These are phyloP conservation scores for Hippasteria phrygiana DNA, from an alignment of 53 echinoderm and acorn worm species.

Conservation along the genomic window DNA sequence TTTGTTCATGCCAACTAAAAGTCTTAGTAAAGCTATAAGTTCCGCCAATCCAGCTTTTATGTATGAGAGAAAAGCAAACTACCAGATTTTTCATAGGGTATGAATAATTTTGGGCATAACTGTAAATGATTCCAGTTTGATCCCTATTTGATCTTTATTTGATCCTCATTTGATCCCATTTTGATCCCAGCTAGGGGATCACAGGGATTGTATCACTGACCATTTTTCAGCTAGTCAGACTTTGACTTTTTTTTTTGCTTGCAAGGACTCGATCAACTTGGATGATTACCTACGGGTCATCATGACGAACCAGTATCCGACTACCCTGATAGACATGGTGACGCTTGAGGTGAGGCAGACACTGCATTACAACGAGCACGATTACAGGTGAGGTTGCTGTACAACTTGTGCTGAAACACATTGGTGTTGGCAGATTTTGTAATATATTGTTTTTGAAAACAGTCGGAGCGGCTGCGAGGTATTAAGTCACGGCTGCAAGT, in stretches of 20 bases:
- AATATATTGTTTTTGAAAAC: not conserved
- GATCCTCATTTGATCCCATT: too few relatives aligned
- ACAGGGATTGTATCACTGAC: not conserved
- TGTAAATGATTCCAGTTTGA: too few relatives aligned
- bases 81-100: too few relatives aligned
- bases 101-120: too few relatives aligned
- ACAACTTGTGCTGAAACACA: not conserved
- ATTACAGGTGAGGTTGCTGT: conserved; percentile 68
- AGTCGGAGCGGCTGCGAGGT: too few relatives aligned
- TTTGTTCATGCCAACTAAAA: too few relatives aligned
- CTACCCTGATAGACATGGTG: conserved; percentile 84
- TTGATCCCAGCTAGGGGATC: too few relatives aligned
- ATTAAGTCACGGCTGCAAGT: too few relatives aligned
- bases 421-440: not conserved
- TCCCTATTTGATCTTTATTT: too few relatives aligned
- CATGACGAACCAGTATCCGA: conserved; percentile 88
- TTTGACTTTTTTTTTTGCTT: not conserved
- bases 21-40: too few relatives aligned
- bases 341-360: conserved; percentile 92
- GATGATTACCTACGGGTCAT: conserved; percentile 76
- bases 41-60: too few relatives aligned
- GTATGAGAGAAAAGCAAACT: too few relatives aligned
- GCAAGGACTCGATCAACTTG: conserved; percentile 72
- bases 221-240: not conserved
- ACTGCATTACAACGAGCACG: conserved; percentile 87